Base-by-base conservation (phyloP, 2,888 invertebrate genomes). In the Oxycera nigricornis region DNA sequence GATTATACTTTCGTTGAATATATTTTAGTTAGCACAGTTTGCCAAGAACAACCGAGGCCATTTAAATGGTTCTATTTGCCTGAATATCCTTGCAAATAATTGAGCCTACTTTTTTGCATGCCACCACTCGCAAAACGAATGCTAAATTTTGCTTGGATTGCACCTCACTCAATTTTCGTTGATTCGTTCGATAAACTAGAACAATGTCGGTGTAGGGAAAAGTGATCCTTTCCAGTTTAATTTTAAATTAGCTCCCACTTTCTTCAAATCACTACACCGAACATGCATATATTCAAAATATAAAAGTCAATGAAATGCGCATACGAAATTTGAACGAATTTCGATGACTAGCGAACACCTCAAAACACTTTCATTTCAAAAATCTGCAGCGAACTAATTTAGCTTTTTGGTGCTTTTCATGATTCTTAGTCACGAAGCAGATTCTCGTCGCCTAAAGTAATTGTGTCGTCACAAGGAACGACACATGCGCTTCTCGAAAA, bases 371-470 rank as follows among this genome's bases (percentile, higher is more conserved):
- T 76, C 76, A 76, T 73, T 74, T 76, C 73, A 75, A 78, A 79
- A 78, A 78, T 77, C 77, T 77, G 77, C 78, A 78, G 78, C 77
- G 74, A 77, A 79, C 78, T 78, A 77, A 75, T 73, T 77, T 75
- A 74, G 74, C 73, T 72, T 75, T 73, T 73, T 17, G 30, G 68
- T 75, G 73, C 73, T 68, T 70, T 72, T 55, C 24, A 68, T 52
- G n/a, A 55, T 14, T 55, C 70, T 70, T 70, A 52, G 61, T 57
- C 72, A 59, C 59, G 61, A 72, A 46, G 31, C 72, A 28, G 28
- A 52, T 30, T 41, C 24, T 24, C 59, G n/a, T 59, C 41, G 72
- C 61, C 35, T 52, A 22, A 31, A 55, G 46, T 41, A 24, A 57
- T 61, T 72, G 30, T 55, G 62, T 73, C 73, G 73, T 14, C 50